phyloP scores from a whole-genome alignment of 1,140 invertebrate genomes.

The Cheumatopsyche charites region DNA sequence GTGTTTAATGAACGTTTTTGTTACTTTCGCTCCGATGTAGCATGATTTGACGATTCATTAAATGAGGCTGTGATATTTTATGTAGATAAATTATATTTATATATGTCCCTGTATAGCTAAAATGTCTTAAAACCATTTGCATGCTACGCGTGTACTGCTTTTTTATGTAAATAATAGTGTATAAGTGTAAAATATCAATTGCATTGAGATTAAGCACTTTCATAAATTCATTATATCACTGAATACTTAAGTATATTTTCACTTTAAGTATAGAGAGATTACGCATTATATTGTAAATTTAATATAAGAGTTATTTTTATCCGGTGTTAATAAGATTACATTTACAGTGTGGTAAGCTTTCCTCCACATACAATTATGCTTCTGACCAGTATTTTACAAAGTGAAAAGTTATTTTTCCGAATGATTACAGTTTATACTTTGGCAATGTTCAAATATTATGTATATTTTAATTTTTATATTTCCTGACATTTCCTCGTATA shows the following conservation, averaged over 20 bases:
- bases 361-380: no score
- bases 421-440: no score
- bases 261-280: no score
- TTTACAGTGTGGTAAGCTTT: no score
- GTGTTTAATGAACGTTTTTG: constrained; percentile 46
- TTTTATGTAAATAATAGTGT: constrained; percentile 8
- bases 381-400: no score
- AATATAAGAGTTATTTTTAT: no score
- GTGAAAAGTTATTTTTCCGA: no score
- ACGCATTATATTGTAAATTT: no score
- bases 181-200: background rate
- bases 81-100: constrained; percentile 40
- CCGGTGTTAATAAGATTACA: no score
- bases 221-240: background rate
- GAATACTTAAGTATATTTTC: no score
- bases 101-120: constrained; percentile 25
- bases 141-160: background rate
- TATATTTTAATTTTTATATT: constrained; percentile 1
- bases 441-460: background rate
- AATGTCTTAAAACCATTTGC: background rate
- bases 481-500: background rate
- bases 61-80: constrained; percentile 49
- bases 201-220: constrained; percentile 1
- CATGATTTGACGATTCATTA: constrained; percentile 47
- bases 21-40: constrained; percentile 31